A percentile compares a stretch with the other conserved stretches of the same genome.
These are phyloP conservation scores for Chrysodeixis includens DNA, from an alignment of 2,888 invertebrate species.

Conservation along the genomic window DNA sequence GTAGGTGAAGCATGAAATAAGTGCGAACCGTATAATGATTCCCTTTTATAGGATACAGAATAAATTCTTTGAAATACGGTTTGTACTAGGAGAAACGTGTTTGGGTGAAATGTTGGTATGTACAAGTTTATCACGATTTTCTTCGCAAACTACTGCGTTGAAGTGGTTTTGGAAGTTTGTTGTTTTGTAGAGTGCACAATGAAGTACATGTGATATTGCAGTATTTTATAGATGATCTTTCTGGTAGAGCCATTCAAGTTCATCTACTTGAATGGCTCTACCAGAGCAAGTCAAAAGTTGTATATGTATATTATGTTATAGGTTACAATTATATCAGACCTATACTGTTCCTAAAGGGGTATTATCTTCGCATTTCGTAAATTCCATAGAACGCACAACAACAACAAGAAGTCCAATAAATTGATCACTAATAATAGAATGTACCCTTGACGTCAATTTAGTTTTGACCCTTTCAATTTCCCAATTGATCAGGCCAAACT, in stretches of 20 bases:
- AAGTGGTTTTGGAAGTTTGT: background rate
- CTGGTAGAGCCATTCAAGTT: no score
- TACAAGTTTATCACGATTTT: constrained; percentile 1
- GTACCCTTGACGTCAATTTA: constrained; percentile 11
- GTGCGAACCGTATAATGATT: constrained; percentile 40
- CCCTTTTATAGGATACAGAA: constrained; percentile 20
- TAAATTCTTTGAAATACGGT: constrained; percentile 15
- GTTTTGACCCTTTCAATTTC: constrained; percentile 21
- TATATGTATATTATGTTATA: no score
- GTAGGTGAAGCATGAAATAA: constrained; percentile 44
- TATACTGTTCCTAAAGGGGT: no score
- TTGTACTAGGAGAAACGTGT: background rate
- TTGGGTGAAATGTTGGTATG: background rate
- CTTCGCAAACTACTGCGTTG: background rate
- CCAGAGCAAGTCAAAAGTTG: no score
- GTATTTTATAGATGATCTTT: no score
- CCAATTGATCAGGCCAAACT: constrained; percentile 31
- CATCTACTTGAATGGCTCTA: no score
- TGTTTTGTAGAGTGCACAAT: background rate
- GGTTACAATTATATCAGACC: no score
- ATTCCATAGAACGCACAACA: background rate
- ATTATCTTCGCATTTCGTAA: no score
- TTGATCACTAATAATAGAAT: constrained; percentile 5
- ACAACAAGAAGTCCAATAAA: background rate
- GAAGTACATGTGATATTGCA: background rate